Base-by-base conservation (phyloP, 2,113 vertebrate genomes). In the Podarcis muralis region DNA sequence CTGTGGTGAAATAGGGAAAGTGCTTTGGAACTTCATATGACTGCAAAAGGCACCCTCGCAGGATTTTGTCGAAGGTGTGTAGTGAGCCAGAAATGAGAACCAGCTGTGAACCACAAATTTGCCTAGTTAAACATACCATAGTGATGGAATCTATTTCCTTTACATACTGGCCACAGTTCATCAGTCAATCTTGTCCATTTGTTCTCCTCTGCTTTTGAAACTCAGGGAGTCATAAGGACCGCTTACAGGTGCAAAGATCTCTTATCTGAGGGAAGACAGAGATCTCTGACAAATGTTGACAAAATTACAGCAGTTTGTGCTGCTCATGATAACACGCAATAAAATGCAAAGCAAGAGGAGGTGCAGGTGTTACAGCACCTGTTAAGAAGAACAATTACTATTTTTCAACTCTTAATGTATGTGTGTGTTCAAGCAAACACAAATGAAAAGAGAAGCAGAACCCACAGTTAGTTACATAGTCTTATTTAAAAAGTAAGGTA, bases 271-370 rank as follows among this genome's bases (percentile, higher is more conserved):
- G 32, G 25, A 88, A 92, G 32, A 48, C 83, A 53, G 91, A 89
- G 84, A 87, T 89, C 37, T 57, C 23, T 86, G 84, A 77, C 81
- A 95, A 91, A 94, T 83, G 72, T 74, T 90, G 89, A n/a, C 65
- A 90, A 69, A 81, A 90, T 91, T 90, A 92, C 79, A 87, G 69
- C 88, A 87, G 74, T 93, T 93, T 87, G 9, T 87, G 80, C 74
- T 86, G 78, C 89, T 84, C 27, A 11, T 78, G 92, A 74, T 48
- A 89, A 72, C 68, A 83, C 66, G 37, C 84, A 86, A 74, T 11
- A 90, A 92, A 87, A 62, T 35, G 2, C 22, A 74, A 92, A 77
- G 53, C 68, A 43, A 40, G 15, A 27, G 79, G 25, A 74, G 53
- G 40, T 35, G 53, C 86, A 87, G 86, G 79, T 94, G 75, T 84